phyloP scores from a whole-genome alignment of 2,113 vertebrate species.

The Carassius auratus region DNA sequence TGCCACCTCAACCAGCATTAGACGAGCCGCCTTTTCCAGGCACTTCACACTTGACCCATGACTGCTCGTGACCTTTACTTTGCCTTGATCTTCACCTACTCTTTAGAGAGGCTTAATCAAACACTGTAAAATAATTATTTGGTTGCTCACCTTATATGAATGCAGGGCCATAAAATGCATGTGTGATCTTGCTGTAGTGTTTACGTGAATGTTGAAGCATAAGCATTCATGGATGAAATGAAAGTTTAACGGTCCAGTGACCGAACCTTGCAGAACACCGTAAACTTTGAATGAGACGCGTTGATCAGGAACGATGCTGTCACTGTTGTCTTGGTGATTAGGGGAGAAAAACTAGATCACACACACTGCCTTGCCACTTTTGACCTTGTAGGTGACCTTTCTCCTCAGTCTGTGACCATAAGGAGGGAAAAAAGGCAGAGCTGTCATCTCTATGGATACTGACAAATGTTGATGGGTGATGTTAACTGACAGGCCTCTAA shows the following conservation, averaged over 20 bases:
- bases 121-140: constrained; percentile 24
- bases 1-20: constrained; percentile 41
- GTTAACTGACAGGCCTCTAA: constrained; percentile 27
- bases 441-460: constrained; percentile 49
- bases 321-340: constrained; percentile 11
- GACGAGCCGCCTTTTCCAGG: constrained; percentile 26
- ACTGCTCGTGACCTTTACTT: constrained; percentile 44
- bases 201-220: no score
- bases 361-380: not conserved
- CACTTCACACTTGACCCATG: constrained; percentile 36
- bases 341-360: constrained; percentile 19
- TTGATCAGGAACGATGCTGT: not conserved
- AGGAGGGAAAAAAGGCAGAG: constrained; percentile 1
- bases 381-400: not conserved
- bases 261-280: not conserved
- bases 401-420: not conserved
- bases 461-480: constrained; percentile 52
- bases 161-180: not conserved
- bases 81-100: constrained; percentile 42
- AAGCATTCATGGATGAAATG: not conserved
- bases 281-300: not conserved
- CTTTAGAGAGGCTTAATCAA: not conserved
- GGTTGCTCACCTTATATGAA: not conserved
- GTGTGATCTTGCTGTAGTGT: not conserved
- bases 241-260: constrained; percentile 22